phyloP scores from a whole-genome alignment of 2,113 vertebrate genomes.

The Nycticryphes semicollaris region DNA sequence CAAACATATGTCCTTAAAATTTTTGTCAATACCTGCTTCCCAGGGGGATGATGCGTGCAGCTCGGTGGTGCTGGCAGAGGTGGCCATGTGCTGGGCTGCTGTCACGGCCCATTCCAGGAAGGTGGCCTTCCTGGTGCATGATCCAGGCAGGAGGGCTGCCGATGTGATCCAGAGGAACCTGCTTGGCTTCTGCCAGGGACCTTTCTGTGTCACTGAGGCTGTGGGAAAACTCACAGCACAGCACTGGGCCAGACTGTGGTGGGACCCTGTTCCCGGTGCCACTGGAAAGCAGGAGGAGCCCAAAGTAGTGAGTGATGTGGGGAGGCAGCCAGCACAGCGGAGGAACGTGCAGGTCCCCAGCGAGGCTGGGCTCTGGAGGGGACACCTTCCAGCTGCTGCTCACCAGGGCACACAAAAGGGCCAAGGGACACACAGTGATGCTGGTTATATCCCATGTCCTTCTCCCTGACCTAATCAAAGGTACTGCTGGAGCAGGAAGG shows the following conservation, averaged over 20 bases:
- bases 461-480: constrained; percentile 50
- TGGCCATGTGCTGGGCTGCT: background rate
- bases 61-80: fast-evolving
- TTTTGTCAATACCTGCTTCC: background rate
- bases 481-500: constrained; percentile 54
- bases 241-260: fast-evolving
- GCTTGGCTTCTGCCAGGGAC: background rate
- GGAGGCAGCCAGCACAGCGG: background rate
- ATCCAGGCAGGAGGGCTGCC: background rate
- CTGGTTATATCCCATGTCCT: constrained; percentile 35
- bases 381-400: background rate
- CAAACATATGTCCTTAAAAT: background rate
- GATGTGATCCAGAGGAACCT: background rate
- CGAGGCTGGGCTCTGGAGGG: too few relatives aligned
- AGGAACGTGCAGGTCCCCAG: background rate
- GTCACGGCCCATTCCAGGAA: background rate
- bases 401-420: constrained; percentile 22
- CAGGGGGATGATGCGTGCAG: background rate
- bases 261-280: background rate
- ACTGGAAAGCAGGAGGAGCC: background rate
- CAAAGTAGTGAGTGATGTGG: background rate
- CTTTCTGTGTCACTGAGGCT: background rate
- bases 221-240: background rate
- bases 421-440: constrained; percentile 31
- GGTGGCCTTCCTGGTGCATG: fast-evolving